phyloP scores from a whole-genome alignment of 30 jellyfish, hydroid and myxozoan species.

The Sanderia malayensis region DNA sequence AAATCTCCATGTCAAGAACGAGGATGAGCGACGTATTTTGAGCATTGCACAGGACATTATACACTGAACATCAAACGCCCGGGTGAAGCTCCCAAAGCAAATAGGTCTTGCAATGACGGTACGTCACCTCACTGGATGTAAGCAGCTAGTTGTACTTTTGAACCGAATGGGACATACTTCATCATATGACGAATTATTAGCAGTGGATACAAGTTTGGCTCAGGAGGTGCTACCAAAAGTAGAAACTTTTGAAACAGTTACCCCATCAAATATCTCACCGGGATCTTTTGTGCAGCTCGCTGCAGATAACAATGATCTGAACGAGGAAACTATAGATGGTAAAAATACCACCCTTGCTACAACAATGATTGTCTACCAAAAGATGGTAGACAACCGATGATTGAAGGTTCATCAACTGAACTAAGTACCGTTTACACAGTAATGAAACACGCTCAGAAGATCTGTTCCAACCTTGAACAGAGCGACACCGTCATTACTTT shows the following conservation, averaged over 20 bases:
- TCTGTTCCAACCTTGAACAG: not conserved
- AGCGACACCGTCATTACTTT: not conserved
- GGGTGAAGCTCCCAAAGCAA: no score
- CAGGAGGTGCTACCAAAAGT: not conserved
- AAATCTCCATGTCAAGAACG: no score
- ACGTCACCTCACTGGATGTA: constrained; percentile 11
- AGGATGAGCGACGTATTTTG: no score
- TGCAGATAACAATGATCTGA: constrained; percentile 6
- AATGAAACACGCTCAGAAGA: not conserved
- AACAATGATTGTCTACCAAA: not conserved
- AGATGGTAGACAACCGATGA: not conserved
- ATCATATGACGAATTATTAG: constrained; percentile 3
- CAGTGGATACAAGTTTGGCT: constrained; percentile 1
- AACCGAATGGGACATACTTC: constrained; percentile 2
- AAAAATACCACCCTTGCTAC: not conserved
- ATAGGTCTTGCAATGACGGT: no score
- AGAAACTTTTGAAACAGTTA: not conserved
- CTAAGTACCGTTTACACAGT: not conserved
- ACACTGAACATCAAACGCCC: no score
- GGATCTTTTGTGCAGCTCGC: constrained; percentile 9
- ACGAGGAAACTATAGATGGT: not conserved
- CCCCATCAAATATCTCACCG: not conserved
- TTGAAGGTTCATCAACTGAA: not conserved
- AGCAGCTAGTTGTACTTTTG: not conserved
- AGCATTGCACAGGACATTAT: no score